A percentile compares a stretch with the other conserved stretches of the same genome.
Evolutionary conservation across 2,113 vertebrate species (phyloP).

Genomic region (Oncorhynchus kisutch): DNA sequence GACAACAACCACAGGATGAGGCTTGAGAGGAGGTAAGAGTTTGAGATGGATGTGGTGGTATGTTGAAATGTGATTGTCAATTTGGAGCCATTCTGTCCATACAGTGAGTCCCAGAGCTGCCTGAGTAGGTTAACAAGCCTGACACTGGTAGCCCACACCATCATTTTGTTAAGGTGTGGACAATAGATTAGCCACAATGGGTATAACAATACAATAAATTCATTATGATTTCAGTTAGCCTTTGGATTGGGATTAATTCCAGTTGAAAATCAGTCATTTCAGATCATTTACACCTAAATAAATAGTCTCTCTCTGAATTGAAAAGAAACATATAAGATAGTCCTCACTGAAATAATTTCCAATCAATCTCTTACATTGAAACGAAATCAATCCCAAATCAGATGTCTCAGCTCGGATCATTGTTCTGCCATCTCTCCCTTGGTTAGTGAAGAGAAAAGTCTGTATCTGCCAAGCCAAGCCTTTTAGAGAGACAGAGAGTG

Average conservation of each 20-base stretch:
- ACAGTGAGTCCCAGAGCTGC: too few species aligned
- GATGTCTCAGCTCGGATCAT: too few species aligned
- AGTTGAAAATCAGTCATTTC: neutral
- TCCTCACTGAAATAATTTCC: too few species aligned
- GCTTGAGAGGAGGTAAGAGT: slow-evolving; percentile 83
- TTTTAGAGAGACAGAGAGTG: slow-evolving; percentile 54
- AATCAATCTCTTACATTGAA: too few species aligned
- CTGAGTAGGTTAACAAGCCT: neutral
- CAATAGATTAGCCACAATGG: neutral
- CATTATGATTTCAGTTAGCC: too few species aligned
- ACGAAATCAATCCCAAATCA: too few species aligned
- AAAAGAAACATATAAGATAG: too few species aligned
- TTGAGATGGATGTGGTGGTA: neutral
- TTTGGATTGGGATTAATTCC: neutral
- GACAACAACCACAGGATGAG: slow-evolving; percentile 85
- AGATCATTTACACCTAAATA: slow-evolving; percentile 6
- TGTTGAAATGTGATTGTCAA: neutral
- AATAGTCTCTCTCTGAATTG: neutral
- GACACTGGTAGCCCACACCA: neutral
- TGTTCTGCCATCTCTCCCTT: slow-evolving; percentile 38
- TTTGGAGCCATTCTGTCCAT: neutral
- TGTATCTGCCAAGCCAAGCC: slow-evolving; percentile 67
- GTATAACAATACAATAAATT: too few species aligned
- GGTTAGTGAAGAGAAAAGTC: slow-evolving; percentile 31
- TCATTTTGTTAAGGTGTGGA: neutral